Conservation (phyloP, 2,888 invertebrate species). For the Nesidiocoris tenuis region DNA sequence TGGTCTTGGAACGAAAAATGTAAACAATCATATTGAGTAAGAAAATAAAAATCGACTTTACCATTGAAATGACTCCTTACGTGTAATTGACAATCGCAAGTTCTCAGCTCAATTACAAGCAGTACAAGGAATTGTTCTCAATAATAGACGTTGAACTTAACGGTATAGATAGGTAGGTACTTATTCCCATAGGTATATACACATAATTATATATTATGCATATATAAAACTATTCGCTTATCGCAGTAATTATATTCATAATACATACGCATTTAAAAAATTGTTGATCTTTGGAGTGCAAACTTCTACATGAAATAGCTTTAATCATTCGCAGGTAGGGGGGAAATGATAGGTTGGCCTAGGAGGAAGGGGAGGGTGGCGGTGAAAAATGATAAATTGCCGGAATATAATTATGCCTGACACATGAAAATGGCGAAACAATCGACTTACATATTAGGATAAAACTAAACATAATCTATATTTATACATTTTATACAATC, state of each 20-base stretch:
- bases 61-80: conserved; percentile 35
- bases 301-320: conserved; percentile 44
- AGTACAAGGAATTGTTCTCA: conserved; percentile 42
- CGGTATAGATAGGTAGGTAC: conserved; percentile 43
- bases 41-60: conserved; percentile 16
- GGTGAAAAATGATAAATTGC: neutral
- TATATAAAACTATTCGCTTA: conserved; percentile 44
- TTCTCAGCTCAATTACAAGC: conserved; percentile 49
- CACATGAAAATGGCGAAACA: conserved; percentile 37
- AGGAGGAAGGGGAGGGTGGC: conserved; percentile 22
- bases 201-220: conserved; percentile 25
- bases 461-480: conserved; percentile 34
- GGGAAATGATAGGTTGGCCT: conserved; percentile 15
- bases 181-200: conserved; percentile 41
- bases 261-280: conserved; percentile 41
- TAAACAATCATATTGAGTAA: no score
- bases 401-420: conserved; percentile 38
- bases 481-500: conserved; percentile 37
- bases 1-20: conserved; percentile 21
- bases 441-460: conserved; percentile 18
- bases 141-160: conserved; percentile 45
- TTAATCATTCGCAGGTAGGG: conserved; percentile 39
- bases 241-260: conserved; percentile 38
- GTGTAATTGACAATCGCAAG: conserved; percentile 48
- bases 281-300: conserved; percentile 45